phyloP scores from a whole-genome alignment of 2,888 invertebrate species.

The Clanis bilineata region DNA sequence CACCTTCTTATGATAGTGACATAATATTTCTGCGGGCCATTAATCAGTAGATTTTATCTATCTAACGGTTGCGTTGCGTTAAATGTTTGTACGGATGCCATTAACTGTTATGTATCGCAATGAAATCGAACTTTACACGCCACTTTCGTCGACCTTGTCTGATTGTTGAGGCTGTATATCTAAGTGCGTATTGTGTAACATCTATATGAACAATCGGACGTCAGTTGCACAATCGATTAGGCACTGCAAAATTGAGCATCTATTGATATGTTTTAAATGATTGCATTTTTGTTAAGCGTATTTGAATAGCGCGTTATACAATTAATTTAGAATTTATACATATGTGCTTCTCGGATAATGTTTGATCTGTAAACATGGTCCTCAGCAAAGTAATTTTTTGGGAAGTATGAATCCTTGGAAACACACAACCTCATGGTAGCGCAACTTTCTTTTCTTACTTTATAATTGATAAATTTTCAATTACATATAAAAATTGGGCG shows the following conservation, averaged over 20 bases:
- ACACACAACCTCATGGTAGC: too few species aligned
- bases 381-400: too few species aligned
- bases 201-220: constrained; percentile 54
- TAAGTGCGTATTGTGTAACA: constrained; percentile 58
- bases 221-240: constrained; percentile 48
- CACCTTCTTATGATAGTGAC: too few species aligned
- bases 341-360: too few species aligned
- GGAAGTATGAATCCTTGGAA: too few species aligned
- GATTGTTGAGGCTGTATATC: constrained; percentile 47
- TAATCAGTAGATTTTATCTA: neutral
- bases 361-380: too few species aligned
- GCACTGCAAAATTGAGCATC: constrained; percentile 13
- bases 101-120: constrained; percentile 24
- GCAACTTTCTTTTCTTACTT: too few species aligned
- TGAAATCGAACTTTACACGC: constrained; percentile 49
- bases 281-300: neutral
- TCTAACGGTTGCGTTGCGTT: neutral
- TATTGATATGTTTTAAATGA: constrained; percentile 7
- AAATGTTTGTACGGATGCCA: neutral
- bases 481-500: too few species aligned
- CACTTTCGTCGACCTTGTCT: constrained; percentile 64
- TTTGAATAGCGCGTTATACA: neutral
- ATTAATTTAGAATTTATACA: constrained; percentile 10
- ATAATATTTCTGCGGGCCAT: neutral
- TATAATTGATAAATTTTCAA: too few species aligned